Evolutionary conservation across 1,140 invertebrate genomes (phyloP).

Genomic region (Arion vulgaris): DNA sequence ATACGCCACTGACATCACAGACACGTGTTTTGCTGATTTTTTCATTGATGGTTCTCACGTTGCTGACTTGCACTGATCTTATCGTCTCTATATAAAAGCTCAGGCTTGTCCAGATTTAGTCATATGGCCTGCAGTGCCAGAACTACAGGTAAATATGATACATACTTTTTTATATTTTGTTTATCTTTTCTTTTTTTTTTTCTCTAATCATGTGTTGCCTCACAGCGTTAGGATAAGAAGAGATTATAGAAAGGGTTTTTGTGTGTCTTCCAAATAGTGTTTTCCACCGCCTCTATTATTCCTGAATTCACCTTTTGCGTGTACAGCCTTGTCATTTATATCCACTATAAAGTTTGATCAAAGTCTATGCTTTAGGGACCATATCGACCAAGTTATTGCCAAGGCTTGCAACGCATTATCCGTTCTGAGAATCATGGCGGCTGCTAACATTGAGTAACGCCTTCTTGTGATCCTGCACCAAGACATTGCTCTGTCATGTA

Average conservation of each 20-base stretch:
- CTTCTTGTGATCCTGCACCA: no score
- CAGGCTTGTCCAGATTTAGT: background rate
- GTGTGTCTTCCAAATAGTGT: no score
- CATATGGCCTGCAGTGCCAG: constrained; percentile 3
- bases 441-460: no score
- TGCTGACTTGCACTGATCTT: background rate
- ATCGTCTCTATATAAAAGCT: background rate
- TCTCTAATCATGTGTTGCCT: background rate
- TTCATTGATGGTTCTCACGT: background rate
- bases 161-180: background rate
- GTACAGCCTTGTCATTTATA: background rate
- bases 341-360: background rate
- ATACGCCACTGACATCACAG: background rate
- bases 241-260: background rate
- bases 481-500: no score
- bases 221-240: background rate
- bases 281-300: no score
- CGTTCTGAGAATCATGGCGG: no score
- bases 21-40: background rate
- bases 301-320: no score
- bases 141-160: background rate
- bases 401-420: no score
- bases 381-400: no score
- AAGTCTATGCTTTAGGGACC: no score
- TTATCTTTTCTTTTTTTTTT: background rate